Conservation (phyloP, 23 tunicate genomes). For the Ascidia mentula region DNA sequence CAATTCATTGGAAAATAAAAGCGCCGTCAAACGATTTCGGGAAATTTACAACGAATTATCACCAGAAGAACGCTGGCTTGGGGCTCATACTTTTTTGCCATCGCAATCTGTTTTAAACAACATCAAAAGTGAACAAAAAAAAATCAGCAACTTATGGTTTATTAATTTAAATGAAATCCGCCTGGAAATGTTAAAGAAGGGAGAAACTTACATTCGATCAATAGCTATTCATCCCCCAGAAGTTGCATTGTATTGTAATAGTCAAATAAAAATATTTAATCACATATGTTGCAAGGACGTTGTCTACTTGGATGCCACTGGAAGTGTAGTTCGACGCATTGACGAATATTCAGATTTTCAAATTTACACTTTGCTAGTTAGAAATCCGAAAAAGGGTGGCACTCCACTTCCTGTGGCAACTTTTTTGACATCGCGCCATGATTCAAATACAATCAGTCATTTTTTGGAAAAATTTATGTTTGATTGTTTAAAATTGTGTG, state of each 20-base stretch:
- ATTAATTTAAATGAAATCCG: background rate
- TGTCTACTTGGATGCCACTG: background rate
- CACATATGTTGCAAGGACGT: slow-evolving; percentile 5
- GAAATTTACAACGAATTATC: background rate
- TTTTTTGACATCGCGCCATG: background rate
- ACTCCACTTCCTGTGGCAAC: background rate
- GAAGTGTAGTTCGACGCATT: background rate
- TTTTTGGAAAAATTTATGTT: background rate
- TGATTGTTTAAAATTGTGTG: background rate
- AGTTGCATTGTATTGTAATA: background rate
- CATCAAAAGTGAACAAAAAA: background rate
- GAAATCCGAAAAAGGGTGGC: background rate
- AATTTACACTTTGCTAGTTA: background rate
- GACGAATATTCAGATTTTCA: background rate
- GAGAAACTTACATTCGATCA: background rate
- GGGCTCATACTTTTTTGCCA: background rate
- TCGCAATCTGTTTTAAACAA: background rate
- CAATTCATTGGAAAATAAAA: background rate
- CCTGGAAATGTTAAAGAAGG: background rate
- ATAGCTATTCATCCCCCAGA: background rate
- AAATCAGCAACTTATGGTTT: background rate
- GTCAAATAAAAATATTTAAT: background rate
- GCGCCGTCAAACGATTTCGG: background rate
- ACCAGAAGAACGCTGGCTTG: background rate
- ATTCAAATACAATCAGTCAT: background rate